Base-by-base conservation (phyloP, 2,113 vertebrate species). In the Cololabis saira region DNA sequence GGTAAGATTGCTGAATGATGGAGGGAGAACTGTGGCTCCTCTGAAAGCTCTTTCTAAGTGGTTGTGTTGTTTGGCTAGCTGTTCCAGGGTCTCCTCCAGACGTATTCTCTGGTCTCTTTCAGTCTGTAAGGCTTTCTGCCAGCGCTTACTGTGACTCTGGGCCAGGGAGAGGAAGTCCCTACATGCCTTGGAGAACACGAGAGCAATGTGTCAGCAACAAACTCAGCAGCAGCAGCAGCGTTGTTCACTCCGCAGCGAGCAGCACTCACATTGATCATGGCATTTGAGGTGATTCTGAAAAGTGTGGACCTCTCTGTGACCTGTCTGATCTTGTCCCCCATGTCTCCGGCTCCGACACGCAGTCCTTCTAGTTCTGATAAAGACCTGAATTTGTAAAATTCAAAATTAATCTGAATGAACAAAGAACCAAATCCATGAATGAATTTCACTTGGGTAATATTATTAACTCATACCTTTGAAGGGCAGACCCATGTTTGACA, bases 61-160 rank as follows among this genome's bases (percentile, higher is more conserved):
- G 83, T 99, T 99, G 85, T 99, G 97, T 82, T 99, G 97, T 87
- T 99, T 99, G 1, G 97, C 97, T 68, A 99, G 74, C 84, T 99
- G 97, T 86, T 99, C 97, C 66, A 99, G 70, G 0, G 97, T 98
- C 89, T 99, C 97, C 63, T 99, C 97, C 89, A 99, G 85, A 0
- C 97, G 94, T 76, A 98, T 95, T 5, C 96, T 91, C 87, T 98
- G 97, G 63, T 98, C 97, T 69, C 96, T 79, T 40, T 99, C 97
- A 0, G 95, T 93, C 86, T 97, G 96, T 10, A 99, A 88, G 0
- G 96, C 95, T 73, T 97, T 98, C 90, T 98, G 97, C 97, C 97
- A 98, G 52, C 95, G 96, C 83, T 95, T 97, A 69, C 96, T 96
- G 47, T 98, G 95, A 3, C 88, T 95, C 84, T 99, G 96, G 0